Base-by-base conservation (phyloP, 2,797 vertebrate species). In the Enteromius thamalakanensis region DNA sequence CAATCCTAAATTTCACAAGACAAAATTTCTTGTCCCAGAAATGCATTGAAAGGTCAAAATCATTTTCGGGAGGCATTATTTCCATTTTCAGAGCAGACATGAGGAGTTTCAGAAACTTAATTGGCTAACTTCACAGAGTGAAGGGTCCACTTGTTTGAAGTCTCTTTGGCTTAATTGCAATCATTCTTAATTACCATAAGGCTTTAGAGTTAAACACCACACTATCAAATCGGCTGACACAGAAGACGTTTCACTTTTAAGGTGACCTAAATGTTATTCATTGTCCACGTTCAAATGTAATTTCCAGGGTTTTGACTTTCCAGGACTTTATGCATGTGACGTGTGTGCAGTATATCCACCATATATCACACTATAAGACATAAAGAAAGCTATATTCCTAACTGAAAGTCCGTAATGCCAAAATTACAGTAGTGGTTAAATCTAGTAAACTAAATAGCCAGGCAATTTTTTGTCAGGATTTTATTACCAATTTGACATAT, bases 151-250 rank as follows among this genome's bases (percentile, higher is more conserved):
- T 83, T 86, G 85, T 86, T 86, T 84, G 77, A 86, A 86, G 81
- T 86, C 81, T 80, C 72, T 65, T 84, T 42, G 79, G 74, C 86
- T 85, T 84, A 86, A 86, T 88, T 85, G 85, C 78, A 51, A 85
- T 75, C 69, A 68, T 68, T 62, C 77, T 76, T 83, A 72, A 88
- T 87, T 86, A 85, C 58, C 76, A 88, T 78, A 68, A 68, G 76
- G 81, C 85, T 86, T 42, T 82, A 37, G 68, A 71, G 60, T 68
- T 85, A 87, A 86, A 81, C 55, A 76, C 67, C 65, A 69, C 47
- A 45, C 81, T 47, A 79, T 77, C 71, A 81, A 82, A 84, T 83
- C 74, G 77, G 82, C 82, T 45, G 45, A 37, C 71, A 74, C 62
- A 49, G 55, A 79, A 69, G 42, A 53, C 19, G 64, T 80, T 85